phyloP scores from a whole-genome alignment of 1,140 invertebrate species.

The Adelges cooleyi region DNA sequence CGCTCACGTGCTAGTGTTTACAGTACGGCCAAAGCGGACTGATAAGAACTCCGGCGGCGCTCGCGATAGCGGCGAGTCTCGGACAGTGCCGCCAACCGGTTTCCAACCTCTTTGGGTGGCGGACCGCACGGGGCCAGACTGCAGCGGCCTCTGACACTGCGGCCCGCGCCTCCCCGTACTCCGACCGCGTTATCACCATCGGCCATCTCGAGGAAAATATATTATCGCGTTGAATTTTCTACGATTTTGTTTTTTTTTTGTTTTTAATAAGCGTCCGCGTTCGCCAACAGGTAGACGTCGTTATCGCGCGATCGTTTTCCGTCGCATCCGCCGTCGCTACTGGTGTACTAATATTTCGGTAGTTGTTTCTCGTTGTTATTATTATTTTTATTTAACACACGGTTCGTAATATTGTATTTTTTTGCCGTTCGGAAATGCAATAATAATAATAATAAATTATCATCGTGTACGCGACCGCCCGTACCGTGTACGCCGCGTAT shows the following conservation, averaged over 20 bases:
- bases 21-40: background rate
- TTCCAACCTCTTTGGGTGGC: constrained; percentile 18
- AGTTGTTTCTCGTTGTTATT: background rate
- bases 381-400: background rate
- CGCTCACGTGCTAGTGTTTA: too few species aligned
- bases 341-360: background rate
- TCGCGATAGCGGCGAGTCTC: too few species aligned
- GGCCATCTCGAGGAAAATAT: constrained; percentile 11
- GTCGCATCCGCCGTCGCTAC: background rate
- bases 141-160: too few species aligned
- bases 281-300: constrained; percentile 28
- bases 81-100: too few species aligned
- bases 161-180: too few species aligned
- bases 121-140: too few species aligned
- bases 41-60: background rate
- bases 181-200: background rate
- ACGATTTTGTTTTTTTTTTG: constrained; percentile 2
- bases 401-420: too few species aligned
- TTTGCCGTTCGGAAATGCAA: too few species aligned
- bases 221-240: constrained; percentile 1
- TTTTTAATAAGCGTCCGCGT: constrained; percentile 21
- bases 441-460: too few species aligned
- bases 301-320: constrained; percentile 23
- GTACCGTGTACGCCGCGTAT: too few species aligned
- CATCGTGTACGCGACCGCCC: too few species aligned